Evolutionary conservation across 1,140 invertebrate genomes (phyloP), one percentile per base, ranked within the genome.

Genomic region (Caenorhabditis remanei): DNA sequence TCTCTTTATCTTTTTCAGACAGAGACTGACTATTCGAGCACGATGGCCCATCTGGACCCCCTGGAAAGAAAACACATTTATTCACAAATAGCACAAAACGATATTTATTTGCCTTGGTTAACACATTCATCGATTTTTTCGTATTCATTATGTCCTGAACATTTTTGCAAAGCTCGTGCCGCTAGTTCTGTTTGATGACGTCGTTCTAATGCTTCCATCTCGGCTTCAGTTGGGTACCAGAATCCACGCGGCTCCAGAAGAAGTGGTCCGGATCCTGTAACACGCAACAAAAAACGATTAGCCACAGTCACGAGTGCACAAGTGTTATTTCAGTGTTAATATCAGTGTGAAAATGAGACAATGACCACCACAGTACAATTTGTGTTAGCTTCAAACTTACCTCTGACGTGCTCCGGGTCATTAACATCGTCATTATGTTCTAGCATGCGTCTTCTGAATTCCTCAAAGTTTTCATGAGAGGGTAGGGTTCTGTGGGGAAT

Each of bases 51-150:
- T 8, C 1, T 11, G 11, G 8, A 3, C 24, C 61, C n/a, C 21
- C 71, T 79, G 71, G 43, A 79, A 79, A 79, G n/a, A 50, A 79
- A 79, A 50, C 19, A 53, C 71, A 50, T 79, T 79, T 79, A 79
- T 79, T 79, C 43, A 53, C 50, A 53, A 11, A 19, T 43, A 79
- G 24, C 46, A 50, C 32, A 13, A 48, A 13, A 71, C 8, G 24
- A 79, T 50, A 50, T n/a, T 24, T 79, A 46, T 13, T 14, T 79
- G 71, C 71, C 71, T 79, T 79, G 13, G 13, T 71, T 19, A 19
- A 7, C 4, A 65, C 11, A 11, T 9, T 32, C 58, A 21, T 32
- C 32, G 24, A 32, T 11, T 41, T 19, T 11, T 2, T 41, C 50
- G 63, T 41, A 11, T 32, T 41, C 13, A 13, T 41, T 5, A 14